Evolutionary conservation across 2,797 vertebrate species (phyloP), one percentile per base, ranked within the genome.

Genomic region (Gadopsis bispinosus): DNA sequence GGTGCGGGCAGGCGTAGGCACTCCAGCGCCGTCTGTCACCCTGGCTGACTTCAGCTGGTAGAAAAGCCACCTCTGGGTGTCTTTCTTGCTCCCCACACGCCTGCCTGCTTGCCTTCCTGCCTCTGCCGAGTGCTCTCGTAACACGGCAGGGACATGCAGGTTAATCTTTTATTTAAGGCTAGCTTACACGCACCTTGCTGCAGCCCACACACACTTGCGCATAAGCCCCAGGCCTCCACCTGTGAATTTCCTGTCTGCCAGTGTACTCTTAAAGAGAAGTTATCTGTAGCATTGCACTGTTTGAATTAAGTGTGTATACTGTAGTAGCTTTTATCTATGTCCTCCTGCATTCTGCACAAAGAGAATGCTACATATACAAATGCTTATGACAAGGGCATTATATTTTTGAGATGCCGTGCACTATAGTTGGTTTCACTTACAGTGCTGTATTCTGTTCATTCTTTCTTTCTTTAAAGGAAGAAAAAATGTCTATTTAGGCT

Each of bases 101-200:
- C 55, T 69, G 53, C 69, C 60, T 65, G 50, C 65, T 63, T 73
- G 17, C 69, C 47, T 81, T 12, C 39, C 39, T 60, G 13, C 63
- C 83, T 84, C 84, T 86, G 85, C 82, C 82, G 58, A 81, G 69
- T 87, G 84, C 77, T 87, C 88, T 92, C 88, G 80, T 84, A 91
- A 91, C 92, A 90, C 87, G 69, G 83, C 37, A 73, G 90, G 87
- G 89, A 92, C 89, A 66, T 55, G 68, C 87, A 88, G 92, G 89
- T 92, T 93, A 94, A 93, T 94, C 90, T 92, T 95, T 94, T 92
- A 94, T 94, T 95, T 92, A 94, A 92, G 80, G 79, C 78, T 64
- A 84, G 83, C 83, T 87, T 84, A 87, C 83, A 91, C 55, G 75
- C 88, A 92, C 81, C 79, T 75, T 67, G 63, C 76, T 75, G 67